Conservation (phyloP, 2,797 vertebrate species). For the Poeciliopsis presidionis region DNA sequence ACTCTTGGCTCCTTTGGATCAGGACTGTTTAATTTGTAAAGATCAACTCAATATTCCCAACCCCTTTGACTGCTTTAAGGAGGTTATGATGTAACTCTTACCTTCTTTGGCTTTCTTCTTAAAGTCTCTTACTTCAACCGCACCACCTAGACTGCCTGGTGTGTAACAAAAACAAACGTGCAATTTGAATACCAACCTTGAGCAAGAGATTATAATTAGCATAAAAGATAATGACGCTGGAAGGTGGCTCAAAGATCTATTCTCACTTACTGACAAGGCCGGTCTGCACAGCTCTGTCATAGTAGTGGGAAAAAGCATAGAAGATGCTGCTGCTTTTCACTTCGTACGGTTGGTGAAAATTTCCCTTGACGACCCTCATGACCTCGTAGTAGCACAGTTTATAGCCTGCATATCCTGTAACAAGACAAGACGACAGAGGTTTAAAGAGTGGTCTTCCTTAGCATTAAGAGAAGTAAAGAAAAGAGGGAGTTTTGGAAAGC, state of each 20-base stretch:
- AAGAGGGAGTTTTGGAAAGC: constrained; percentile 34
- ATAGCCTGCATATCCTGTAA: constrained; percentile 90
- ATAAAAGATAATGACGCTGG: constrained; percentile 31
- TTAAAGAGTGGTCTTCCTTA: constrained; percentile 11
- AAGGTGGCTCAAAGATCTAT: constrained; percentile 35
- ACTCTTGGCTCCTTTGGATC: background rate
- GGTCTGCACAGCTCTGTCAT: constrained; percentile 91
- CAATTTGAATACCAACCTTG: constrained; percentile 42
- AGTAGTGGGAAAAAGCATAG: constrained; percentile 98
- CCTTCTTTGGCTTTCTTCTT: constrained; percentile 97
- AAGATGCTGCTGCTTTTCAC: constrained; percentile 90
- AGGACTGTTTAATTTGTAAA: background rate
- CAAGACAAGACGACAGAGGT: constrained; percentile 17
- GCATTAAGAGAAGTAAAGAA: constrained; percentile 9
- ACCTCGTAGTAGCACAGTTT: constrained; percentile 94
- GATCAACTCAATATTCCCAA: background rate
- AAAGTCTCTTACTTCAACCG: constrained; percentile 92
- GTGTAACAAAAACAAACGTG: constrained; percentile 58
- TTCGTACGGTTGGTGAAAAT: constrained; percentile 92
- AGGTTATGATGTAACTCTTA: constrained; percentile 65
- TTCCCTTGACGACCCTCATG: constrained; percentile 88
- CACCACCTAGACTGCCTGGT: constrained; percentile 90
- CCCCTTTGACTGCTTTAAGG: background rate
- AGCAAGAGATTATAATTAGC: constrained; percentile 46
- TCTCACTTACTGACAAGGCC: constrained; percentile 89